These are phyloP conservation scores for Scolopax bukidnonensis DNA, from an alignment of 2,797 vertebrate species.

Conservation along the genomic window DNA sequence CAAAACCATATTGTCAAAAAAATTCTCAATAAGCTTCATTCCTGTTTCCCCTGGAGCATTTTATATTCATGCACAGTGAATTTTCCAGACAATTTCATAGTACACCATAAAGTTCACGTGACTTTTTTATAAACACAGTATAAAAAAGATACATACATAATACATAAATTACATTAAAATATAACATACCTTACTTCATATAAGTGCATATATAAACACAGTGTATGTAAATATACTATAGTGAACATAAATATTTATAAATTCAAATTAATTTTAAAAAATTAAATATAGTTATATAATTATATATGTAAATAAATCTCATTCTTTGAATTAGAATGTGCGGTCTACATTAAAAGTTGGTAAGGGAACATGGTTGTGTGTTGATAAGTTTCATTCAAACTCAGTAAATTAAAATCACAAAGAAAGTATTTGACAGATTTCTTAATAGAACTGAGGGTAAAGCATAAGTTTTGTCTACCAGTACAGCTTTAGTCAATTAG, in stretches of 20 bases:
- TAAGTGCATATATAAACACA: neutral
- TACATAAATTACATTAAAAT: neutral
- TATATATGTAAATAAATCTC: conserved; percentile 53
- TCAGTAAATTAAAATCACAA: neutral
- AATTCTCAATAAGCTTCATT: neutral
- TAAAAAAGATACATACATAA: neutral
- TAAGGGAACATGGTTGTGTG: neutral
- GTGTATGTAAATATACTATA: neutral
- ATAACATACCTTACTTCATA: neutral
- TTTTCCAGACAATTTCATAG: neutral
- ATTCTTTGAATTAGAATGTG: conserved; percentile 40
- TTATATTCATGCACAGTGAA: neutral
- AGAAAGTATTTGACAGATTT: neutral
- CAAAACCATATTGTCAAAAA: neutral
- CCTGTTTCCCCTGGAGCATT: neutral
- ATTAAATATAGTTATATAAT: conserved; percentile 49
- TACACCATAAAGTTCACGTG: neutral
- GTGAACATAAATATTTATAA: conserved; percentile 53
- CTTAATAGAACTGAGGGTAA: neutral
- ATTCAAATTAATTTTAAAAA: conserved; percentile 30
- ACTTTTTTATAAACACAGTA: neutral
- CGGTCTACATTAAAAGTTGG: neutral
- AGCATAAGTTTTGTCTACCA: neutral
- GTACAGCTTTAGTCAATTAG: neutral
- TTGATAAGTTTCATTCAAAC: neutral